Percentiles rank a stretch among this genome's conserved stretches.
Evolutionary conservation across 2,797 vertebrate species (phyloP).

Genomic region (Dendrocincla tyrannina): DNA sequence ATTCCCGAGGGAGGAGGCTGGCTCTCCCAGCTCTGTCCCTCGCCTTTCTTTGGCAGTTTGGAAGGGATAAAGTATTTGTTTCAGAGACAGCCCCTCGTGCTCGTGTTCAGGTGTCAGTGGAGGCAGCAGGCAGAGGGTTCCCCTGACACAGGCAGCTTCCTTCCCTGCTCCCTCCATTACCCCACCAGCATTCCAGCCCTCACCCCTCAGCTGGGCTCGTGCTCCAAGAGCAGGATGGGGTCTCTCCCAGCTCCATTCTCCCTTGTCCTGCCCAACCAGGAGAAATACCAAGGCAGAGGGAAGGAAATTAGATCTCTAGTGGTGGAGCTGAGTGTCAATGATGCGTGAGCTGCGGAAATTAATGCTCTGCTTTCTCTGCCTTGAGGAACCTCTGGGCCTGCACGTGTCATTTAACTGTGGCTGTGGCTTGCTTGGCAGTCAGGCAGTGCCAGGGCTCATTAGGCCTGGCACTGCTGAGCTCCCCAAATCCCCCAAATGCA

Average conservation of each 20-base stretch:
- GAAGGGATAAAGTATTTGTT: neutral
- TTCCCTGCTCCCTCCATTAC: neutral
- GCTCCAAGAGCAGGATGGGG: neutral
- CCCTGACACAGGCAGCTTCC: neutral
- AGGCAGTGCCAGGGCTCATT: slow-evolving; percentile 46
- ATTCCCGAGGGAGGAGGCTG: neutral
- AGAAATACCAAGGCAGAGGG: neutral
- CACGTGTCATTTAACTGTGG: neutral
- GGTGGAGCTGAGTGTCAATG: slow-evolving; percentile 15
- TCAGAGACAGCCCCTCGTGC: neutral
- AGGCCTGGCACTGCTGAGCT: neutral
- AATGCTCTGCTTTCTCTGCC: slow-evolving; percentile 23
- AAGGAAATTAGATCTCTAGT: slow-evolving; percentile 9
- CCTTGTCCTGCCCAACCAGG: neutral
- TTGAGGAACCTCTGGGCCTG: neutral
- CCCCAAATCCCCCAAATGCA: neutral
- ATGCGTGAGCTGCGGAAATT: slow-evolving; percentile 57
- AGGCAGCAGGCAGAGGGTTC: neutral
- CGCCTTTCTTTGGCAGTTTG: neutral
- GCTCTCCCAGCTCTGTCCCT: neutral
- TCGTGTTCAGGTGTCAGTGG: accelerated
- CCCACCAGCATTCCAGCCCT: accelerated
- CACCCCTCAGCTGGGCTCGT: accelerated
- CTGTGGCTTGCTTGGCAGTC: slow-evolving; percentile 2
- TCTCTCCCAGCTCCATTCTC: neutral